phyloP scores from a whole-genome alignment of 1,140 invertebrate species.

The Conopomorpha cramerella region DNA sequence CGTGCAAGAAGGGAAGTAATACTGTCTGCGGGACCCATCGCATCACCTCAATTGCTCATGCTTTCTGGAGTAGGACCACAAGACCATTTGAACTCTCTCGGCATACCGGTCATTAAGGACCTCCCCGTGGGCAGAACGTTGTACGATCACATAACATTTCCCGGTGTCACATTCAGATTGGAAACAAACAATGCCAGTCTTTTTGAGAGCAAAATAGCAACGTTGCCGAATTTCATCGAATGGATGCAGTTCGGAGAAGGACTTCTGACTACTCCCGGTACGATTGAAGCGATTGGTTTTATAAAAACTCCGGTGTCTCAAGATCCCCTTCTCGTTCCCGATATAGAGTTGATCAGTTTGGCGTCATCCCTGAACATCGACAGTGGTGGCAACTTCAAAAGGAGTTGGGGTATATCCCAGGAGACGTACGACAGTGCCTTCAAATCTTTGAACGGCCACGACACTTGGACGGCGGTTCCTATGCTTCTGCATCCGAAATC shows the following conservation, averaged over 20 bases:
- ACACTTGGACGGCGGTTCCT: constrained; percentile 71
- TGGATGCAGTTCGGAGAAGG: constrained; percentile 60
- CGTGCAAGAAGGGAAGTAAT: constrained; percentile 70
- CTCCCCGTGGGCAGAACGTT: constrained; percentile 72
- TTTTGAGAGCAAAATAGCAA: constrained; percentile 54
- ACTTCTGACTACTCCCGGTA: constrained; percentile 51
- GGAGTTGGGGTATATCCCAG: constrained; percentile 36
- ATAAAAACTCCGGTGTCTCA: constrained; percentile 59
- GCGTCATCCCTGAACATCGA: constrained; percentile 42
- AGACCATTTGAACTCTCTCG: constrained; percentile 67
- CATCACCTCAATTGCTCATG: constrained; percentile 81
- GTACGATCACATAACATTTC: constrained; percentile 75
- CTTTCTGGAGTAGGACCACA: constrained; percentile 80
- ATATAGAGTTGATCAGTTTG: constrained; percentile 62
- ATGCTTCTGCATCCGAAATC: constrained; percentile 77
- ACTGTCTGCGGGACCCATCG: constrained; percentile 74
- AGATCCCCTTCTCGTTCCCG: constrained; percentile 48
- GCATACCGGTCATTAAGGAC: constrained; percentile 68
- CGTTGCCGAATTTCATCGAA: constrained; percentile 53
- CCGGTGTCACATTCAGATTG: constrained; percentile 66
- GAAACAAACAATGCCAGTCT: constrained; percentile 55
- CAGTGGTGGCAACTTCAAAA: constrained; percentile 31
- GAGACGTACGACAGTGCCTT: constrained; percentile 26
- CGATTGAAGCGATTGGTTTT: constrained; percentile 62
- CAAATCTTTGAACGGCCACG: constrained; percentile 40